Base-by-base conservation (phyloP, 2,888 invertebrate species). In the Agrilus cyanescens region DNA sequence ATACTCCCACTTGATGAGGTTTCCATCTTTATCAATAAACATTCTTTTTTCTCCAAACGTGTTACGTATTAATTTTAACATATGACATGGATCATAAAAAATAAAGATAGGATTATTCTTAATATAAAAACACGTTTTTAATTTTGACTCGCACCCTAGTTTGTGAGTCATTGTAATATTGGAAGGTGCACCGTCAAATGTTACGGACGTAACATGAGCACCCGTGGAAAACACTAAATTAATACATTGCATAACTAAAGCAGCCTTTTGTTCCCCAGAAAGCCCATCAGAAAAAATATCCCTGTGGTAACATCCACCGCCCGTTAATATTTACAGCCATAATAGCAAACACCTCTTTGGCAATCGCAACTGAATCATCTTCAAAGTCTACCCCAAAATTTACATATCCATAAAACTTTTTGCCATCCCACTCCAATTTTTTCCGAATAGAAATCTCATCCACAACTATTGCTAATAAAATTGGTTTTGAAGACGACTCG, bases 371-470 rank as follows among this genome's bases (percentile, higher is more conserved):
- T 12, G 25, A 32, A 36, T 57, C 54, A 46, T 49, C 48, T 30
- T 54, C 40, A 29, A 52, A 13, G n/a, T 50, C 51, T 40, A 40
- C 41, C 7, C 58, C 53, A 35, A 53, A 51, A 37, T 58, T 53
- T 12, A 58, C 56, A 36, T 57, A 57, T 2, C 60, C 59, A 46
- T 54, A 46, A 40, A 53, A 52, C 45, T 51, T 48, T 40, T 52
- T 51, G 3, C 57, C 57, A 45, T 59, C 54, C 54, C 53, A 61
- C 45, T 60, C 54, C 14, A 57, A 12, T 15, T 53, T 36, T 46
- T 51, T 47, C 16, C 46, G 45, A 14, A 56, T 54, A 1, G 54
- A 47, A 53, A 61, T 60, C 50, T 59, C 57, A 46, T 58, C 58
- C 4, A 57, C 38, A 6, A 52, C 43, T 15, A 56, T 39, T 10